phyloP scores from a whole-genome alignment of 2,888 invertebrate genomes.

The Amphipyra tragopoginis region DNA sequence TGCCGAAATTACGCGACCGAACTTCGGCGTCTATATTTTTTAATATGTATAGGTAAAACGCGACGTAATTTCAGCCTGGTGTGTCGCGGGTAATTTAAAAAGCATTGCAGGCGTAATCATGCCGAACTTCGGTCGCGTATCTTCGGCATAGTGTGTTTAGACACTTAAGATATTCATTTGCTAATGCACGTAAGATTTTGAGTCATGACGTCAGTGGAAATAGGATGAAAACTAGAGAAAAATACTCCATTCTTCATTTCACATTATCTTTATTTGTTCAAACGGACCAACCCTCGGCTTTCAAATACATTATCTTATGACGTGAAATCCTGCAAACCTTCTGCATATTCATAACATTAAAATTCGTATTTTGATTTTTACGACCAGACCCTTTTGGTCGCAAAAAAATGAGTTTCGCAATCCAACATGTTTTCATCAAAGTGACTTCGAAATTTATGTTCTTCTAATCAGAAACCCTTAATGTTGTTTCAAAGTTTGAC shows the following conservation, averaged over 20 bases:
- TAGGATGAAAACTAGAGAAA: background rate
- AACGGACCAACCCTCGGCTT: constrained; percentile 1
- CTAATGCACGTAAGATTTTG: too few relatives aligned
- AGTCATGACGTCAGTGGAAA: background rate
- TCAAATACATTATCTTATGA: constrained; percentile 22
- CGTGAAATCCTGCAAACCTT: constrained; percentile 26
- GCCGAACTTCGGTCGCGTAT: too few relatives aligned
- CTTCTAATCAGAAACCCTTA: constrained; percentile 77
- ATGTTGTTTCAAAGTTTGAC: constrained; percentile 55
- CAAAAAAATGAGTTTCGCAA: constrained; percentile 40
- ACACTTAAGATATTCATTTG: too few relatives aligned
- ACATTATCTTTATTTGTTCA: constrained; percentile 5
- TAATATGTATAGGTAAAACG: too few relatives aligned
- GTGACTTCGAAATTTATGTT: constrained; percentile 70
- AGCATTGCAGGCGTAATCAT: too few relatives aligned
- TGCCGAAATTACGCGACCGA: too few relatives aligned
- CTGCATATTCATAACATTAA: constrained; percentile 57
- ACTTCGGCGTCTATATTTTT: too few relatives aligned
- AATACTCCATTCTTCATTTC: background rate
- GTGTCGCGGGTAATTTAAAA: too few relatives aligned
- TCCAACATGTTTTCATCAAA: constrained; percentile 67
- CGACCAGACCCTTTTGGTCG: constrained; percentile 45
- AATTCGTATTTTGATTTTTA: constrained; percentile 56
- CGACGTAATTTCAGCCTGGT: too few relatives aligned
- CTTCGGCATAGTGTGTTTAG: too few relatives aligned